Base-by-base conservation (phyloP, 1,140 invertebrate species). In the Papilio polytes region DNA sequence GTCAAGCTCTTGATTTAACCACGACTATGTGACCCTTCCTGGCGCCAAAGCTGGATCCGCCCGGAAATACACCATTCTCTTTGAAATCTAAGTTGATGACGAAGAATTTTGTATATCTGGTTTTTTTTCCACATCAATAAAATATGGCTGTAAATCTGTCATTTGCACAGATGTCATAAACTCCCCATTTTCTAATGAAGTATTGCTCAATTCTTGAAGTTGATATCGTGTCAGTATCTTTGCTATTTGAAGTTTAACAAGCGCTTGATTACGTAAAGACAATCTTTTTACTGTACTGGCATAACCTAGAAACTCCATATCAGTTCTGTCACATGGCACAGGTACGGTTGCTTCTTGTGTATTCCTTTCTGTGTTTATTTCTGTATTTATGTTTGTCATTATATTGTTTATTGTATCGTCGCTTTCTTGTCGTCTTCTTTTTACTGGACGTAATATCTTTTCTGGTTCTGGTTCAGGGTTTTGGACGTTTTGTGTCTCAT, bases 271-370 rank as follows among this genome's bases (percentile, higher is more conserved):
- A 13, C 31, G 48, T 18, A 78, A 18, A 78, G 74, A 78, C 20
- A 78, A 22, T 59, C 18, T 78, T 7, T 78, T 78, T 3, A 78
- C 26, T 31, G 51, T 78, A 18, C 56, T 20, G 10, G 74, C 74
- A 78, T 78, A 78, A 8, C 74, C 74, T 36, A 78, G 46, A 59
- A 78, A 78, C 44, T 78, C 74, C 74, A 78, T 78, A 53, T 78
- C 74, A 31, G 31, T 78, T 41, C 74, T 46, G 15, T 78, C 74
- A 78, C 74, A 78, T 18, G 74, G 46, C 46, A 78, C 48, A 12
- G 13, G 18, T 13, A 53, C 46, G 20, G 8, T 8, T 2, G 46
- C 18, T 13, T 77, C 74, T 77, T 18, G 12, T 46, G 44, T 12
- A 22, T 13, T 48, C 13, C 20, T 78, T n/a, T 53, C 26, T 8